These are phyloP conservation scores for Novumbra hubbsi DNA, from an alignment of 2,797 vertebrate species.

Conservation along the genomic window DNA sequence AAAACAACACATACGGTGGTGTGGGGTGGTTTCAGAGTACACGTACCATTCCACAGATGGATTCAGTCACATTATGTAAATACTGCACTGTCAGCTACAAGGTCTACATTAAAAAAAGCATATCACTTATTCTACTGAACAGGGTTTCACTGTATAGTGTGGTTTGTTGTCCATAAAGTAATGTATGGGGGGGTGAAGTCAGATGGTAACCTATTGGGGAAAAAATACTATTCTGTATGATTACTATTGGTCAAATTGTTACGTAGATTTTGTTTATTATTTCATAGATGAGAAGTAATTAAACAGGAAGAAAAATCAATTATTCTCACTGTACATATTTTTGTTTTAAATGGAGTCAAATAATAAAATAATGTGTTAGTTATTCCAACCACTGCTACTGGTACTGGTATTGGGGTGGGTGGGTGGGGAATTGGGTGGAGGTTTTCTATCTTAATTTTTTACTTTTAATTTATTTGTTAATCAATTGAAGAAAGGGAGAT, in stretches of 20 bases:
- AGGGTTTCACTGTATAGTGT: constrained; percentile 78
- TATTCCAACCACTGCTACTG: constrained; percentile 71
- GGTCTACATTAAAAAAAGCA: constrained; percentile 71
- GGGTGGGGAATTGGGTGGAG: constrained; percentile 48
- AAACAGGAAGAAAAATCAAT: constrained; percentile 66
- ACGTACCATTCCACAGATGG: constrained; percentile 71
- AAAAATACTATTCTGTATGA: constrained; percentile 73
- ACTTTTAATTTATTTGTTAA: constrained; percentile 77
- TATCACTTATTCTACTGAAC: constrained; percentile 76
- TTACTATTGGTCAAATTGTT: constrained; percentile 75
- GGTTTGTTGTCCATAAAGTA: constrained; percentile 70
- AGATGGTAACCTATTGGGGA: constrained; percentile 42
- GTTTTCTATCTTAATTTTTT: constrained; percentile 77
- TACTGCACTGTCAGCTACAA: constrained; percentile 67
- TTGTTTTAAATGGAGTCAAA: constrained; percentile 67
- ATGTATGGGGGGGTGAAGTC: constrained; percentile 46
- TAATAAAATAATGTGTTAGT: constrained; percentile 47
- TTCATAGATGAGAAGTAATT: constrained; percentile 67
- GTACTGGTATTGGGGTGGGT: constrained; percentile 65
- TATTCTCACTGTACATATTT: constrained; percentile 76
- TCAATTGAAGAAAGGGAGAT: constrained; percentile 55
- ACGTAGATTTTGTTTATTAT: constrained; percentile 79
- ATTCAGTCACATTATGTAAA: constrained; percentile 74
- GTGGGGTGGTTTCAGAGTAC: constrained; percentile 48
- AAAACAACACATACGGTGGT: constrained; percentile 37